Base-by-base conservation (phyloP, 2,797 vertebrate species). In the Graptemys geographica region DNA sequence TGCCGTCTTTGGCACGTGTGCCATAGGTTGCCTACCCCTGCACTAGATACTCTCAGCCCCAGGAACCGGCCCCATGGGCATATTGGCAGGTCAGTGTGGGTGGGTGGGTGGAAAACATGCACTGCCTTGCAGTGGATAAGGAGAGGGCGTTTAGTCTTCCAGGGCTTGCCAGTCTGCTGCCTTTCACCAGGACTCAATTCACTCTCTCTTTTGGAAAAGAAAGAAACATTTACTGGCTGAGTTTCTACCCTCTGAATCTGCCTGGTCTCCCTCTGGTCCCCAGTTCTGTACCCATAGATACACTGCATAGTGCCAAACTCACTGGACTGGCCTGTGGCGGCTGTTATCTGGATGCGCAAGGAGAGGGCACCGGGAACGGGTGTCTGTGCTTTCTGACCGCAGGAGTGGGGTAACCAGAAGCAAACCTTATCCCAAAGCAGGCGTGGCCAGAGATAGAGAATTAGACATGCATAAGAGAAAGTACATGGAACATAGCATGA, bases 41-140 rank as follows among this genome's bases (percentile, higher is more conserved):
- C 62, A 33, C 27, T 2, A 76, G 62, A 81, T 62, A 33, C 15
- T 72, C 57, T 2, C 1, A 72, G 76, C 88, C 83, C 79, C 51
- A 7, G 78, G 82, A 25, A 37, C 23, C 6, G 3, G 72, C 41
- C 41, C 27, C 27, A 0, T 37, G 28, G 52, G 83, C 83, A 33
- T 0, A 0, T 4, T 74, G 81, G 49, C 74, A 79, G 83, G 51
- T 74, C 56, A 28, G 56, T 11, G 7, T 18, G 62, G 3, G 0
- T 7, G 3, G 4, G 15, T 2, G 3, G 4, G 15, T 2, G 8
- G 25, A 47, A 25, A 76, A 47, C 41, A 80, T 49, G 57, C 2
- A 15, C 78, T 78, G 89, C 91, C 86, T 74, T 3, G 25, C 65
- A 3, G 12, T 76, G 41, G 41, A 8, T 44, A 76, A 76, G 41